Percentiles rank a stretch among this genome's conserved stretches.
Conservation (phyloP, 1,140 invertebrate species). For the Babylonia areolata region DNA sequence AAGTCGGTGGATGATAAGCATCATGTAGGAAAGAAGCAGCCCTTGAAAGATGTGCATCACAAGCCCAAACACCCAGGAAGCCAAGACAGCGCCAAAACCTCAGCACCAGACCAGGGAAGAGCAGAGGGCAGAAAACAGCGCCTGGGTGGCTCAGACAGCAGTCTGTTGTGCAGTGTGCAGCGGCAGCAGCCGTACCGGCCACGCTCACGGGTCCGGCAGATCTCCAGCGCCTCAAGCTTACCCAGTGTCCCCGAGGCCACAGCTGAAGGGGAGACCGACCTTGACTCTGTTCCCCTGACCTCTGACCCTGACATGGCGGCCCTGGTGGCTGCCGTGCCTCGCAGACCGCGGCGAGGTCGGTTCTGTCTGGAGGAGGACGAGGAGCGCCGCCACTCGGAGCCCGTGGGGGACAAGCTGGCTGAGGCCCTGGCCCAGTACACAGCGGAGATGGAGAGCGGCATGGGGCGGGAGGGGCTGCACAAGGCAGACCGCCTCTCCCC, state of each 20-base stretch:
- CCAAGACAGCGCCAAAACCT: background rate
- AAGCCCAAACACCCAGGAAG: background rate
- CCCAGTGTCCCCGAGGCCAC: constrained; percentile 71
- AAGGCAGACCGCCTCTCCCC: background rate
- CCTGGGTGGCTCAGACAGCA: constrained; percentile 35
- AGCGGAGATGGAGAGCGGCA: constrained; percentile 38
- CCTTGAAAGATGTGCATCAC: background rate
- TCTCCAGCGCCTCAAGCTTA: constrained; percentile 63
- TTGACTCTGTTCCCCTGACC: background rate
- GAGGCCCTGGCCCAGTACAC: constrained; percentile 44
- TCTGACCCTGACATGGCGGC: constrained; percentile 42
- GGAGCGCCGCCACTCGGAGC: constrained; percentile 58
- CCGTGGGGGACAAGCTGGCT: constrained; percentile 55
- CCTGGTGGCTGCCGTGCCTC: constrained; percentile 45
- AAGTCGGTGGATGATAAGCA: no score
- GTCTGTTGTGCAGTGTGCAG: background rate
- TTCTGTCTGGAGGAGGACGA: constrained; percentile 37
- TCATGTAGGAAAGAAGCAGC: background rate
- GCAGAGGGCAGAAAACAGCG: background rate
- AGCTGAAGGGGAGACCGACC: constrained; percentile 57
- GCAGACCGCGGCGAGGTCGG: constrained; percentile 44
- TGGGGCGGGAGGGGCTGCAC: constrained; percentile 13
- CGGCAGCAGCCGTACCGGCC: constrained; percentile 13
- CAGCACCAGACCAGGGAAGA: background rate
- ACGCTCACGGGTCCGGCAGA: constrained; percentile 46